phyloP scores from a whole-genome alignment of 1,140 invertebrate species.

The Pseudomyrmex sp. region DNA sequence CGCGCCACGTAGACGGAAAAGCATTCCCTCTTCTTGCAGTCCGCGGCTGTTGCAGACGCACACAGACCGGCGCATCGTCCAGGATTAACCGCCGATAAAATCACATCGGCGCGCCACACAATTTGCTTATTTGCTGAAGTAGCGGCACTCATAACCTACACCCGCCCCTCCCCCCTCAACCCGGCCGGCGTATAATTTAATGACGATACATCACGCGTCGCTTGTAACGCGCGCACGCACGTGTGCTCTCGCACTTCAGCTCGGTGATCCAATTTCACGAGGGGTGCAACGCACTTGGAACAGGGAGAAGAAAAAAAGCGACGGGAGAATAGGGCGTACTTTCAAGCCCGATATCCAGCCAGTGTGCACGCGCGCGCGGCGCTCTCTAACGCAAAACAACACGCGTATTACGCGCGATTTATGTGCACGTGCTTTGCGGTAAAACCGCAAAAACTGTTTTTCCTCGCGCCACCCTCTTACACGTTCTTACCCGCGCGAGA shows the following conservation, averaged over 20 bases:
- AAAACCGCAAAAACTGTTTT: conserved; percentile 68
- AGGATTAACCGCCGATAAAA: conserved; percentile 51
- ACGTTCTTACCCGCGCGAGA: conserved; percentile 17
- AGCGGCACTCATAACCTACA: conserved; percentile 37
- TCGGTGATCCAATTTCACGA: conserved; percentile 34
- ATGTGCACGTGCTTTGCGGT: conserved; percentile 44
- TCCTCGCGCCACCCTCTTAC: conserved; percentile 16
- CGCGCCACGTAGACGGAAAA: conserved; percentile 26
- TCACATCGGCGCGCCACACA: conserved; percentile 44
- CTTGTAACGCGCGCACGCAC: conserved; percentile 53
- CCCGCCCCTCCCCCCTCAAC: not conserved
- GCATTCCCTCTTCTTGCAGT: conserved; percentile 11
- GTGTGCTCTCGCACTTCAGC: conserved; percentile 44
- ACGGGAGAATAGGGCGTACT: too few relatives aligned
- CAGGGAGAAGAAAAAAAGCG: not conserved
- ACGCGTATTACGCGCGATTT: conserved; percentile 24
- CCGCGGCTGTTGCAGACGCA: not conserved
- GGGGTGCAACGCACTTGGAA: not conserved
- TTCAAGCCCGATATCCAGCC: conserved; percentile 27
- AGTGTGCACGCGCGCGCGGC: not conserved
- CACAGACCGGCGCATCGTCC: conserved; percentile 1
- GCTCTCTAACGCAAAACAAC: not conserved
- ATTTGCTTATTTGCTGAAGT: conserved; percentile 45
- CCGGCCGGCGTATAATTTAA: conserved; percentile 21
- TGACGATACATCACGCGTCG: conserved; percentile 50